These are phyloP conservation scores for Bedellia somnulentella DNA, from an alignment of 2,888 invertebrate genomes.

Conservation along the genomic window DNA sequence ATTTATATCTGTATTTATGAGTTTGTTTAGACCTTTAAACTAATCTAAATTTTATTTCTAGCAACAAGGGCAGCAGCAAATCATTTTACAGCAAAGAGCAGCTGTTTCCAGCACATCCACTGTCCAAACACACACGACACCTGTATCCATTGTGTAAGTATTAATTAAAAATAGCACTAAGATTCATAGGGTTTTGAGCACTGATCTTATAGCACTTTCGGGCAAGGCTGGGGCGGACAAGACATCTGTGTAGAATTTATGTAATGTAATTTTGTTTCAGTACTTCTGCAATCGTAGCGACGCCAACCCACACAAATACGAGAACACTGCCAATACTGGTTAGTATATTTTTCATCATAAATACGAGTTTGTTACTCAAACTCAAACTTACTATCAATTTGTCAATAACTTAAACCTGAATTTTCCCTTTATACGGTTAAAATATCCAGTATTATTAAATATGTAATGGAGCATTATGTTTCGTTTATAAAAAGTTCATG, in stretches of 20 bases:
- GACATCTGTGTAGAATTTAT: neutral
- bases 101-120: conserved; percentile 25
- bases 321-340: conserved; percentile 72
- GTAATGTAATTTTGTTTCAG: conserved; percentile 16
- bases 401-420: no score
- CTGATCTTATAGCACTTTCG: no score
- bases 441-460: no score
- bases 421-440: no score
- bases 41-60: no score
- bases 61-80: conserved; percentile 43
- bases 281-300: conserved; percentile 38
- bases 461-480: no score
- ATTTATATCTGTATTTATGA: no score
- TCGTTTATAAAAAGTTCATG: no score
- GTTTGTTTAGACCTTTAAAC: no score
- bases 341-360: conserved; percentile 32
- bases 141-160: conserved; percentile 44
- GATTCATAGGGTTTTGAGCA: neutral
- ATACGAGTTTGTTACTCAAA: no score
- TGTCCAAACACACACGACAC: conserved; percentile 31
- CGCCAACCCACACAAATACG: conserved; percentile 42
- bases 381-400: no score
- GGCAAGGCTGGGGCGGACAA: neutral
- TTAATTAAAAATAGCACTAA: neutral
- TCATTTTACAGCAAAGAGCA: conserved; percentile 34